Evolutionary conservation across 2,113 vertebrate species (phyloP), one percentile per base, ranked within the genome.

Genomic region (Macaca nemestrina): DNA sequence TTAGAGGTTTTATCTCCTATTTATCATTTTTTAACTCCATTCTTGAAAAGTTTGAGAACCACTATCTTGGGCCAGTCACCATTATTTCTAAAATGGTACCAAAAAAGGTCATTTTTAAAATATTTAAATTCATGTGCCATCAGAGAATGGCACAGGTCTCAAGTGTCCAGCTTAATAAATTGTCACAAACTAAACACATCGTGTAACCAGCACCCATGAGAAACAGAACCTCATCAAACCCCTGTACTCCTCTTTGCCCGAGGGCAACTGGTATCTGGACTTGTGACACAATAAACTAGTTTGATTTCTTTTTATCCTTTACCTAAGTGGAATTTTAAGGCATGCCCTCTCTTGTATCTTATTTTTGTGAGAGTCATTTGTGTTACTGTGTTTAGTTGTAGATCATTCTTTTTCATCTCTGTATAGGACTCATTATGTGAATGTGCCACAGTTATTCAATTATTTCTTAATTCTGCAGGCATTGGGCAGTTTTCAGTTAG

Each of bases 231-330:
- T 3, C 0, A 17, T 12, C n/a, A 8, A 45, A 43, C 25, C 32
- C 61, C 6, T 1, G 1, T 0, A 3, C 5, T 32, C 2, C 8
- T 12, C 16, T 17, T 10, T 13, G 18, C 4, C 6, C 9, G 5
- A 38, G 48, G 64, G 57, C 45, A 25, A 30, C 38, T 27, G 6
- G 22, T 2, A 6, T 13, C 57, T 67, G 59, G 57, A 50, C 14
- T 57, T 78, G 38, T n/a, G 50, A 91, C 22, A n/a, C 23, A 8
- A 6, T 40, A 40, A n/a, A 22, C 50, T 7, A 8, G 22, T 75
- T 8, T 40, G 8, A 23, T 32, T 61, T 61, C 43, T 67, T 83
- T 48, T n/a, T 57, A 4, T 1, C 8, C 32, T 57, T 38, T 9
- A 68, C 38, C 55, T 38, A 22, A 57, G 6, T 27, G 61, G 88